phyloP scores from a whole-genome alignment of 2,797 vertebrate genomes.

The Leptatherina wallacei region DNA sequence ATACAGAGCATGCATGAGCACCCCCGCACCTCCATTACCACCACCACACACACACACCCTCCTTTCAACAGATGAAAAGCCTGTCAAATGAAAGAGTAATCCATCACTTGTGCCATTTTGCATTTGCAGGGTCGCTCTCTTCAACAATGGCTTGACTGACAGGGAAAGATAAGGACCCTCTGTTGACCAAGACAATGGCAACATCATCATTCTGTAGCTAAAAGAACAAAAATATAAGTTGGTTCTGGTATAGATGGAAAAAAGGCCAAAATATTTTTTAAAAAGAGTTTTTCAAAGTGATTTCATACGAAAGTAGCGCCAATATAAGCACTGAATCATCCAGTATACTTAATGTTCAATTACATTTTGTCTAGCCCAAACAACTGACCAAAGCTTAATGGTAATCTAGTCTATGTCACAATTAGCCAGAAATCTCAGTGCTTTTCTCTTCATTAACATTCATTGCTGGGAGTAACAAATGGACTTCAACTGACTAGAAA shows the following conservation, averaged over 20 bases:
- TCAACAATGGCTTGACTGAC: constrained; percentile 80
- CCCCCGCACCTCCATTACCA: constrained; percentile 9
- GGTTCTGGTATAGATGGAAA: neutral
- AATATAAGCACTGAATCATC: neutral
- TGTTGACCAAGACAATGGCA: constrained; percentile 71
- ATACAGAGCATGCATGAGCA: constrained; percentile 10
- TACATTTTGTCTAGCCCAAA: constrained; percentile 18
- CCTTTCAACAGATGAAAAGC: constrained; percentile 77
- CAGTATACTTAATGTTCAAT: neutral
- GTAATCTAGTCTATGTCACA: neutral
- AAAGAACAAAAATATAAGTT: constrained; percentile 33
- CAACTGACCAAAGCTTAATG: constrained; percentile 25
- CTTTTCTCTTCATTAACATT: constrained; percentile 65
- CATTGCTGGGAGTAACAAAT: constrained; percentile 66
- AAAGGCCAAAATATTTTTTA: too few relatives aligned
- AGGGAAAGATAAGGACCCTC: constrained; percentile 76
- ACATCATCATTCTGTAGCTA: constrained; percentile 29
- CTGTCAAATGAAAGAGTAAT: constrained; percentile 83
- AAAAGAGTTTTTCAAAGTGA: neutral
- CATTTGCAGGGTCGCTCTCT: constrained; percentile 76
- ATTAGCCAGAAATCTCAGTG: constrained; percentile 23
- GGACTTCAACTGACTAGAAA: constrained; percentile 61
- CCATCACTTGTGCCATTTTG: constrained; percentile 82
- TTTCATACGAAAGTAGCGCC: neutral
- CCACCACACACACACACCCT: constrained; percentile 42